Evolutionary conservation across 2,113 vertebrate genomes (phyloP), one percentile per base, ranked within the genome.

Genomic region (Ifrita kowaldi): DNA sequence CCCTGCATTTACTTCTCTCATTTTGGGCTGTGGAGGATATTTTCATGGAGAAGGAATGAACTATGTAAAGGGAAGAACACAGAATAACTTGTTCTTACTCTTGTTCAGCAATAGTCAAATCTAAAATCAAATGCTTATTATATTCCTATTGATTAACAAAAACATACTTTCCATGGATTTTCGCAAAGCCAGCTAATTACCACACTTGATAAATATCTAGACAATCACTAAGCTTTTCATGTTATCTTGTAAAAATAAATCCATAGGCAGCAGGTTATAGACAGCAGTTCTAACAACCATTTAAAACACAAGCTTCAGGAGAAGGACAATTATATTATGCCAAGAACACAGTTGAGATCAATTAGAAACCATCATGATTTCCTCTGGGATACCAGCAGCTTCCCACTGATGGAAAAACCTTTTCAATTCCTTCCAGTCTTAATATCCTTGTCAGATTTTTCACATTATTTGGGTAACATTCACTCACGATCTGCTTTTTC

Each of bases 361-460:
- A 96, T 94, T 57, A 62, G 67, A 96, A 95, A 64, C n/a, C 55
- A 81, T 18, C 33, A 56, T 20, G 57, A 95, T 88, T 94, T 93
- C 86, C 89, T 92, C 90, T 86, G 67, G 69, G 69, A 70, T 42
- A 28, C 56, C 90, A 93, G 78, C 67, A 87, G 79, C 73, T 90
- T 90, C 88, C 71, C 68, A 95, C 60, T 70, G 50, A 93, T 23
- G 20, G 68, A 94, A 89, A 82, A 78, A 84, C 20, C 68, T 96
- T 92, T 70, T 69, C 65, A 67, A 9, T 32, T 93, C 83, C 46
- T 78, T 84, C 16, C 42, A 77, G 59, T 49, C 71, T 69, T 69
- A 22, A n/a, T 42, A 80, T 3, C n/a, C 28, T 39, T 73, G 75
- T 65, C 68, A 89, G 47, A 59, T 74, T 78, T 92, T 59, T 77